phyloP scores from a whole-genome alignment of 2,888 invertebrate species.

The Amorpha juglandis region DNA sequence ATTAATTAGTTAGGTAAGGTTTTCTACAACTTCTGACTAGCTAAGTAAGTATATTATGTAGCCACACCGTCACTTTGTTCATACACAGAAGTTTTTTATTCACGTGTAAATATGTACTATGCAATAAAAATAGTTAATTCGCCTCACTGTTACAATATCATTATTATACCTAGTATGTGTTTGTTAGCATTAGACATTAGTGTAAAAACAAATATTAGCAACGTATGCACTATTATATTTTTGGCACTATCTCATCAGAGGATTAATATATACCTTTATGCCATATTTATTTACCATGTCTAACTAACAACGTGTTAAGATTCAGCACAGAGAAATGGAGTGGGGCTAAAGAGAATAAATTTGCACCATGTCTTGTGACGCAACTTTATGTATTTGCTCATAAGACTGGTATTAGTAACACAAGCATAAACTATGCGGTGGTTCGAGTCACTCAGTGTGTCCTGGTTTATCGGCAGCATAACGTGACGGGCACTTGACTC shows the following conservation, averaged over 20 bases:
- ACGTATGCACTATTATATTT: neutral
- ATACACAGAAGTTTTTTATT: neutral
- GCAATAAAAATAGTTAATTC: neutral
- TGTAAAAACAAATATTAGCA: neutral
- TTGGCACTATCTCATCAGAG: too few species aligned
- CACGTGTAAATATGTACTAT: conserved; percentile 11
- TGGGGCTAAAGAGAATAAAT: too few species aligned
- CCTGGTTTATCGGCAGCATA: too few species aligned
- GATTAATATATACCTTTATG: too few species aligned
- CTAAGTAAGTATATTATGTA: neutral
- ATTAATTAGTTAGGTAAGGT: neutral
- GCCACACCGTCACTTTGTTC: neutral
- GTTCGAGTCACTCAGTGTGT: too few species aligned
- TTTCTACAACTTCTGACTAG: neutral
- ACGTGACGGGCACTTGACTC: neutral
- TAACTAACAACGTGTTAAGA: too few species aligned
- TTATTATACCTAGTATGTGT: neutral
- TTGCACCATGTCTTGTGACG: too few species aligned
- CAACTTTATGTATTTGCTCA: too few species aligned
- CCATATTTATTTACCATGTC: too few species aligned
- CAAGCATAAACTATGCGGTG: too few species aligned
- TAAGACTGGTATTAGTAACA: too few species aligned
- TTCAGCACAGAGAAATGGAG: too few species aligned
- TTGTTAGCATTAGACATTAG: neutral
- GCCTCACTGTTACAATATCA: neutral